Evolutionary conservation across 2,113 vertebrate species (phyloP), one percentile per base, ranked within the genome.

Genomic region (Zapus hudsonius): DNA sequence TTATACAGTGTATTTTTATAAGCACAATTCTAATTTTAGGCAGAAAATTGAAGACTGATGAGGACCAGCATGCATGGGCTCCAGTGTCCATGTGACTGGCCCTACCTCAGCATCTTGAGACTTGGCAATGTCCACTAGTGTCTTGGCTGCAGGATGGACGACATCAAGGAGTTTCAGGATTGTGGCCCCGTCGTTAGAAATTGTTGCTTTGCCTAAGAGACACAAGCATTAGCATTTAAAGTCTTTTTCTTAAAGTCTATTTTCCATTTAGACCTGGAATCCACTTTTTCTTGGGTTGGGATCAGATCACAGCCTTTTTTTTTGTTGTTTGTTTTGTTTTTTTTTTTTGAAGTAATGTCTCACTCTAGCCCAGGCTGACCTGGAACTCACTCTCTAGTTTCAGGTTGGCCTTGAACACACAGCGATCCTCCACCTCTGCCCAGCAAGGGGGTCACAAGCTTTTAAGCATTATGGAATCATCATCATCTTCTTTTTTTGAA

Each of bases 141-240:
- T 99, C 97, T 99, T 99, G 0, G 99, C 99, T 2, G 99, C 99
- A 0, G 99, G 99, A 80, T 99, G 99, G 47, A 99, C 98, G 0
- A 99, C 99, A 10, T 99, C 99, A 0, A 99, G 98, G 69, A 99
- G 99, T 95, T 99, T 99, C 97, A 99, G 97, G 97, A 99, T 99
- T 89, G 99, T 99, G 97, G 99, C 99, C 2, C 99, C 99, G 73
- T 99, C 99, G 0, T 99, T 99, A 36, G 99, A 99, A 97, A 99
- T 99, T 0, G 99, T 99, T 95, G 99, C 99, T 97, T 99, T 99
- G 52, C 99, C 99, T 94, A 8, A 94, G 57, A 97, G 47, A 91
- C 86, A 89, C 10, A 81, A 91, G 87, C 1, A 52, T 19, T 70
- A 90, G 83, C 87, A 80, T 4, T 23, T 76, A 63, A 85, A 91